These are phyloP conservation scores for Synanthedon andrenaeformis DNA, from an alignment of 2,888 invertebrate genomes.

Conservation along the genomic window DNA sequence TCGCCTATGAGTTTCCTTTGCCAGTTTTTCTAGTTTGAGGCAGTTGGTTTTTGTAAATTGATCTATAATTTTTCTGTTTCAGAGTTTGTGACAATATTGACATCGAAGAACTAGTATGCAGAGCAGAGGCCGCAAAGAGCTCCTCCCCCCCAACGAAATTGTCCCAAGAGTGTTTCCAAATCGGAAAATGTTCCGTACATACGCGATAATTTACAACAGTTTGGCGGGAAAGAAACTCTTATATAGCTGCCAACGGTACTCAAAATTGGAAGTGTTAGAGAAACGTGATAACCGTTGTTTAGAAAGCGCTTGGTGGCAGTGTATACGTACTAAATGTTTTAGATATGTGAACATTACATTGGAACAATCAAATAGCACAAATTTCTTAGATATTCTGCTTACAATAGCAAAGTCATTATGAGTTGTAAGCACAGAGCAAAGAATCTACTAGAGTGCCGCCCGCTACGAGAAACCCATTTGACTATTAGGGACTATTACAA, in stretches of 20 bases:
- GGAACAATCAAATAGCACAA: neutral
- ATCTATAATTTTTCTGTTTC: constrained; percentile 32
- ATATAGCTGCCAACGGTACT: constrained; percentile 29
- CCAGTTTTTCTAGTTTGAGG: too few relatives aligned
- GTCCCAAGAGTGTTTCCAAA: neutral
- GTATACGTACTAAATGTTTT: constrained; percentile 32
- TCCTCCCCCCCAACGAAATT: constrained; percentile 25
- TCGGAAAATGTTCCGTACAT: constrained; percentile 5
- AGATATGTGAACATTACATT: constrained; percentile 5
- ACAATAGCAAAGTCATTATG: too few relatives aligned
- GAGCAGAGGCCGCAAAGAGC: constrained; percentile 48
- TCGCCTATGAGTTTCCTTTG: too few relatives aligned
- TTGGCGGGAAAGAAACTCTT: constrained; percentile 63
- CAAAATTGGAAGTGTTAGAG: constrained; percentile 6
- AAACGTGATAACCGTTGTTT: constrained; percentile 7
- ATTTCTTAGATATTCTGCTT: too few relatives aligned
- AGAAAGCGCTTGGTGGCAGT: constrained; percentile 40
- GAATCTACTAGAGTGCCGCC: too few relatives aligned
- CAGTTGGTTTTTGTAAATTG: neutral
- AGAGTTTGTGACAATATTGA: constrained; percentile 89
- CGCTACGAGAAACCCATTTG: too few relatives aligned
- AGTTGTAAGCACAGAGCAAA: too few relatives aligned
- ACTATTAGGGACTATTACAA: too few relatives aligned
- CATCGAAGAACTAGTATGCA: constrained; percentile 83
- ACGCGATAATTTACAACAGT: constrained; percentile 32